phyloP scores from a whole-genome alignment of 1,140 invertebrate genomes.

The Calycopis cecrops region DNA sequence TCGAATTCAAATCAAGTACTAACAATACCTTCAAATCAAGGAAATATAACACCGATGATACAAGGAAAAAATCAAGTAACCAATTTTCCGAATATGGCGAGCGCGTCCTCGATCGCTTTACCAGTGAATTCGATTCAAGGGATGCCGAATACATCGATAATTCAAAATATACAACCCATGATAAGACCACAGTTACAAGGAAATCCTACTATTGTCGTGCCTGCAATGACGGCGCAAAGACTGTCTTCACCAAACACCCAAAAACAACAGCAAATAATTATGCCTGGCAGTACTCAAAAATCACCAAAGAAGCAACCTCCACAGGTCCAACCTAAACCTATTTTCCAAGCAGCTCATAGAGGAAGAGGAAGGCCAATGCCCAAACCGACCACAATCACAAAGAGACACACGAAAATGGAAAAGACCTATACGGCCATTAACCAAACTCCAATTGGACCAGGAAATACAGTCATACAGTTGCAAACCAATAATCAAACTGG shows the following conservation, averaged over 20 bases:
- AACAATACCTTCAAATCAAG: constrained; percentile 66
- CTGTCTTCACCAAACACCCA: constrained; percentile 65
- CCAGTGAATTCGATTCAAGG: constrained; percentile 71
- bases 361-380: constrained; percentile 62
- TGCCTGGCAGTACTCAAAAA: constrained; percentile 60
- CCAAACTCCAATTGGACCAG: constrained; percentile 53
- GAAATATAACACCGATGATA: constrained; percentile 54
- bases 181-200: constrained; percentile 65
- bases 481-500: constrained; percentile 68
- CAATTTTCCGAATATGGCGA: constrained; percentile 71
- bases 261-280: constrained; percentile 65
- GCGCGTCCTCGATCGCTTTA: constrained; percentile 63
- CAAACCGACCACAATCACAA: constrained; percentile 67
- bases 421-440: constrained; percentile 68
- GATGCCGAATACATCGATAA: constrained; percentile 61
- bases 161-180: constrained; percentile 69
- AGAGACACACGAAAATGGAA: constrained; percentile 65
- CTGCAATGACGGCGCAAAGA: constrained; percentile 64
- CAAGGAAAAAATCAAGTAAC: constrained; percentile 67
- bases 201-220: constrained; percentile 69
- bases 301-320: constrained; percentile 70
- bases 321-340: constrained; percentile 68
- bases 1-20: constrained; percentile 70
- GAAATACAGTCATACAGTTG: constrained; percentile 68
- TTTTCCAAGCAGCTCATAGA: constrained; percentile 64